phyloP scores from a whole-genome alignment of 2,797 vertebrate species.

The Etheostoma perlongum region DNA sequence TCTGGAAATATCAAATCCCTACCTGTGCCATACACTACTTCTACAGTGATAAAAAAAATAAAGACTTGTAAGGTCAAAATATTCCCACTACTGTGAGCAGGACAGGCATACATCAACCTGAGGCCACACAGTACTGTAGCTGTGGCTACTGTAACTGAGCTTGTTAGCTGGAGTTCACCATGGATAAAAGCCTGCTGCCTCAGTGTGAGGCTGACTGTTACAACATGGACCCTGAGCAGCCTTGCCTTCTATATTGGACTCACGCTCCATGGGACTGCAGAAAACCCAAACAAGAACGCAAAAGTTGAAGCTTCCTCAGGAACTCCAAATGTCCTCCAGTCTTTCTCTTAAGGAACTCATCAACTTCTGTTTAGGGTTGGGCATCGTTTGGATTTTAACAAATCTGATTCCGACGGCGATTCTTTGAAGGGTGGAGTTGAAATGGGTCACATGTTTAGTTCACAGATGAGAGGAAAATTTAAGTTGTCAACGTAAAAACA shows the following conservation, averaged over 20 bases:
- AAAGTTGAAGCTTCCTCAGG: slow-evolving; percentile 23
- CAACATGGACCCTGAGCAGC: slow-evolving; percentile 15
- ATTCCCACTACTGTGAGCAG: not conserved
- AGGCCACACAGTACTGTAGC: slow-evolving; percentile 11
- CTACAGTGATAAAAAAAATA: slow-evolving; percentile 14
- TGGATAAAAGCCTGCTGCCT: slow-evolving; percentile 33
- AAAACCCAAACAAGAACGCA: not conserved
- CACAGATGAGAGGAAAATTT: too few species aligned
- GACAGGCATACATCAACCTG: slow-evolving; percentile 4
- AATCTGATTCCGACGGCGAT: too few species aligned
- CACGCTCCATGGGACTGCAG: slow-evolving; percentile 19
- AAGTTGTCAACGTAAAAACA: too few species aligned
- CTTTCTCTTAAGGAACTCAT: not conserved
- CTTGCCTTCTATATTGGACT: slow-evolving; percentile 28
- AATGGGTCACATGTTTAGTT: too few species aligned
- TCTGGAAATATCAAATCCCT: not conserved
- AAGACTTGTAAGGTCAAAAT: slow-evolving; percentile 10
- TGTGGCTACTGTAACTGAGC: slow-evolving; percentile 32
- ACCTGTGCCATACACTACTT: not conserved
- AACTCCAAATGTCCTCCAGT: not conserved
- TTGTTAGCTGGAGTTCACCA: slow-evolving; percentile 46
- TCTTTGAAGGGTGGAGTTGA: too few species aligned
- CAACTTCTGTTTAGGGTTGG: too few species aligned
- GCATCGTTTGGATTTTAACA: too few species aligned
- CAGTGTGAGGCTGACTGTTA: slow-evolving; percentile 14